phyloP scores from a whole-genome alignment of 2,797 vertebrate species.

The Centropyge bicolor region DNA sequence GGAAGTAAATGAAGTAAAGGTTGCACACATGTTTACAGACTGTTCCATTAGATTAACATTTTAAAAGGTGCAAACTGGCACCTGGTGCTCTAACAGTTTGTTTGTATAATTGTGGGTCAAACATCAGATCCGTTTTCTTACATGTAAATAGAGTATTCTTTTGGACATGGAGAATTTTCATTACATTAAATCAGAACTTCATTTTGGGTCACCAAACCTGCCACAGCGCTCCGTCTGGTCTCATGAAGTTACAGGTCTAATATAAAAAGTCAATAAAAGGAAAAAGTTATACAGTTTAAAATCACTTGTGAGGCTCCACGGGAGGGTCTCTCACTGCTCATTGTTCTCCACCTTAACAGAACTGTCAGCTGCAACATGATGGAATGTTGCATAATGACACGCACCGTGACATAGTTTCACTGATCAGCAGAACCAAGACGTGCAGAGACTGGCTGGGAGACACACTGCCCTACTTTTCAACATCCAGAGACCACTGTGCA shows the following conservation, averaged over 20 bases:
- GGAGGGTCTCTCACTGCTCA: not conserved
- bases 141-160: too few relatives aligned
- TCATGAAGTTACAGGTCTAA: not conserved
- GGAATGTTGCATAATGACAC: constrained; percentile 71
- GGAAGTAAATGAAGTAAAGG: not conserved
- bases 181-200: not conserved
- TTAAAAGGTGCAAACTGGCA: not conserved
- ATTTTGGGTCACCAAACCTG: not conserved
- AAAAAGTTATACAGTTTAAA: accelerated
- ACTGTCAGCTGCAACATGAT: constrained; percentile 57
- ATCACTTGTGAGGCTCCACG: not conserved
- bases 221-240: too few relatives aligned
- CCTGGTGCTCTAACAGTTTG: accelerated
- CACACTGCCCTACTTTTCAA: not conserved
- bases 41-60: not conserved
- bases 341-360: constrained; percentile 30
- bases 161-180: not conserved
- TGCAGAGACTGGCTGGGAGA: not conserved
- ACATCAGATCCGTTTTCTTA: not conserved
- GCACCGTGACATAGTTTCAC: constrained; percentile 29
- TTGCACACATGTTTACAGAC: not conserved
- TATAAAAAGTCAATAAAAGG: not conserved
- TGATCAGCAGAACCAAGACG: constrained; percentile 68
- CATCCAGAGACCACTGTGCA: not conserved
- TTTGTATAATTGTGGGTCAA: not conserved